Base-by-base conservation (phyloP, 2,113 vertebrate genomes). In the Saguinus midas region DNA sequence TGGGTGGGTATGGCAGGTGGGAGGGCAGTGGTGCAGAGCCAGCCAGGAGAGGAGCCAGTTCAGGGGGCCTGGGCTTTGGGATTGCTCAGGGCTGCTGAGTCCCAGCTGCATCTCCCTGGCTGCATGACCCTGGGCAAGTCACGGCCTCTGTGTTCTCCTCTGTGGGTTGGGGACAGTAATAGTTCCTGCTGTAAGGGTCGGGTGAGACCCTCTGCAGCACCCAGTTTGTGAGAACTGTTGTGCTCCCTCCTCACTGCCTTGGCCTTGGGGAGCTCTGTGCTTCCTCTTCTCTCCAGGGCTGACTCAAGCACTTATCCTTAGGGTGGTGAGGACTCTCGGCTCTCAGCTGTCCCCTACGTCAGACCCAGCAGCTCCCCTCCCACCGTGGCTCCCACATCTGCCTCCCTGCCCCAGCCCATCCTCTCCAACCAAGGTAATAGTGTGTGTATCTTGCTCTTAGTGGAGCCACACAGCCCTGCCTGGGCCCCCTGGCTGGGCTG, bases 351-450 rank as follows among this genome's bases (percentile, higher is more conserved):
- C 97, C 98, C 99, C 98, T 98, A 98, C 96, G 78, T 98, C 98
- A 98, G 98, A 96, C 98, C 98, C 98, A 98, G 99, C 91, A 98
- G 98, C 97, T 98, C 98, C 93, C 98, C 99, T 97, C 98, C 99
- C 94, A 97, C 98, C 91, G 95, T 97, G 97, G 98, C 98, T 91
- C 98, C 99, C 97, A 97, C 98, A 57, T 99, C 99, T 97, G 98
- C 99, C 97, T 99, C 99, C 98, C 98, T 99, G 98, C 98, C 99
- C 98, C 99, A 98, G 98, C 99, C 99, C 98, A 98, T 99, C 99
- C 98, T 98, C 99, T 99, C 99, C 99, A 99, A 99, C 99, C 99
- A 99, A 99, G 99, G 99, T 99, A 99, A 99, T 99, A 98, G 98
- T 98, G 98, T 99, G 98, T 99, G 99, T 99, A 98, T 99, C 99